Base-by-base conservation (phyloP, 1,140 invertebrate species). In the Apis mellifera region DNA sequence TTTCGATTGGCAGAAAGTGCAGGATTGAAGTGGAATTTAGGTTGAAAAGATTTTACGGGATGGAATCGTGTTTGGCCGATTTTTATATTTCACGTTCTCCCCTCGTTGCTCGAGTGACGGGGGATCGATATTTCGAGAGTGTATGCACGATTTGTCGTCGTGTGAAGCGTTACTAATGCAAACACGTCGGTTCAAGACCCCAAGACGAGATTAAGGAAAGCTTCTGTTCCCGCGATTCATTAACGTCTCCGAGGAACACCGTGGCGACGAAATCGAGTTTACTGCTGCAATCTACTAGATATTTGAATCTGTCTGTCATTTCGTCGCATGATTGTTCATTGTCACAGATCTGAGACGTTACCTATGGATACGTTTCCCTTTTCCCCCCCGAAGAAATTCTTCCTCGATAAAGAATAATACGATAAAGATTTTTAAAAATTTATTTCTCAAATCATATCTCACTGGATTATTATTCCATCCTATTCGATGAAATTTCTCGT, bases 191-290 rank as follows among this genome's bases (percentile, higher is more conserved):
- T 48, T 23, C 52, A 26, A 13, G 65, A 69, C 69, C 65, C 32
- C 26, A 26, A 2, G 69, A 13, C 48, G 17, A 59, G 78, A 79
- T 79, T 72, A 79, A 79, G 57, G 48, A 59, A 42, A 64, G 26
- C 78, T 52, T n/a, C 59, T 54, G 69, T 32, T 54, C 17, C 57
- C 23, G 48, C 26, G 69, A 72, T 79, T 79, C 78, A 71, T 72
- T 79, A 72, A 72, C 59, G 50, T 62, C 48, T n/a, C 55, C n/a
- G 48, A 26, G 50, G 21, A 54, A 50, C 26, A 9, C 23, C 11
- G 17, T 32, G 23, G 26, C 21, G 59, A 23, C 57, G 48, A 42
- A 79, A 79, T 79, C 69, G 59, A 69, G 78, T 79, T 79, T 79
- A 64, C 59, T 72, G 54, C 48, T 7, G 32, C 69, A 52, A 72